Percentiles rank a stretch among this genome's conserved stretches.
Conservation (phyloP, 1,140 invertebrate genomes). For the Lysiphlebus fabarum region DNA sequence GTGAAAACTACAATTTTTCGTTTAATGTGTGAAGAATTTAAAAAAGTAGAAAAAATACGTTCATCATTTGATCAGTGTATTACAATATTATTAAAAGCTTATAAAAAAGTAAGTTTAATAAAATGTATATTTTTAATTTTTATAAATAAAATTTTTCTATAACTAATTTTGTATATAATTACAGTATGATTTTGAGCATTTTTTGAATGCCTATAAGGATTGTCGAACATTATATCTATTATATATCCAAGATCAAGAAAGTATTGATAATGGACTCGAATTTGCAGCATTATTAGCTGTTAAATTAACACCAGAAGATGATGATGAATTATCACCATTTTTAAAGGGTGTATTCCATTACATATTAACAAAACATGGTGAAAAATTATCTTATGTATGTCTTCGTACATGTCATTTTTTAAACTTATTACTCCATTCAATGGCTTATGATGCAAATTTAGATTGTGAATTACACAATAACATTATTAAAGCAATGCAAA, state of each 20-base stretch:
- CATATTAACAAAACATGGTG: conserved; percentile 53
- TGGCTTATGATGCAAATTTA: conserved; percentile 73
- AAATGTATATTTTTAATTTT: too few relatives aligned
- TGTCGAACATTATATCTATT: conserved; percentile 38
- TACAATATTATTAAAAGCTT: too few relatives aligned
- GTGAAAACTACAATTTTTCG: too few relatives aligned
- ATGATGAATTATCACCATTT: conserved; percentile 39
- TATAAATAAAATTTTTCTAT: too few relatives aligned
- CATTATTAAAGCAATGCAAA: conserved; percentile 69
- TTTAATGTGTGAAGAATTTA: too few relatives aligned
- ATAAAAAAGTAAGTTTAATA: too few relatives aligned
- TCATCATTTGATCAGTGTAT: too few relatives aligned
- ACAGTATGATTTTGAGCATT: conserved; percentile 36
- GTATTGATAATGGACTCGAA: conserved; percentile 56
- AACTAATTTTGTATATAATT: conserved; percentile 24
- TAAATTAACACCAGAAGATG: too few relatives aligned
- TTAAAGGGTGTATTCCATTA: conserved; percentile 39
- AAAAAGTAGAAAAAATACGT: too few relatives aligned
- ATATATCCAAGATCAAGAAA: conserved; percentile 42
- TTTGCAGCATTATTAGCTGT: conserved; percentile 61
- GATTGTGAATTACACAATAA: conserved; percentile 74
- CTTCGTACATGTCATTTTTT: conserved; percentile 74
- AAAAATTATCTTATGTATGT: conserved; percentile 62
- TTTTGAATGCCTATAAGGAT: conserved; percentile 35
- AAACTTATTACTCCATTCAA: conserved; percentile 67